These are phyloP conservation scores for Delia radicum DNA, from an alignment of 1,140 invertebrate species.

Conservation along the genomic window DNA sequence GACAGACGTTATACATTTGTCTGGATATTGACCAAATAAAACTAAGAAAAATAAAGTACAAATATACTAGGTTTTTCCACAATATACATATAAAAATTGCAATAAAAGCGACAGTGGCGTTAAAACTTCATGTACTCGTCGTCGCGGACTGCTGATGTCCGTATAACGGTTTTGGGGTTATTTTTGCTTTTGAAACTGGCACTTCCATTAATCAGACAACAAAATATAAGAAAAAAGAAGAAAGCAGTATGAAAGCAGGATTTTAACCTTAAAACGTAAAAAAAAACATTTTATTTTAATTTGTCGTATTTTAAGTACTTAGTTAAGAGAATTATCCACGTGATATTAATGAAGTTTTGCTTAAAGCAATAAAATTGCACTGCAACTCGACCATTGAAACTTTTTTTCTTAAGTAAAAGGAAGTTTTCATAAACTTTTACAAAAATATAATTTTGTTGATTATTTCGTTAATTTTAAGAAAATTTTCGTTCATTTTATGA, in stretches of 20 bases:
- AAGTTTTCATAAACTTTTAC: too few relatives aligned
- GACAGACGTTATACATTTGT: too few relatives aligned
- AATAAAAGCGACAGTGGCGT: neutral
- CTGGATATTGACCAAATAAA: neutral
- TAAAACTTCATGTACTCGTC: neutral
- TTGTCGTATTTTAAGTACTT: too few relatives aligned
- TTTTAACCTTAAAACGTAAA: neutral
- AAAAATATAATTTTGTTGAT: too few relatives aligned
- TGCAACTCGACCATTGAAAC: too few relatives aligned
- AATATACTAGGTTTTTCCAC: neutral
- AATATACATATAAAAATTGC: neutral
- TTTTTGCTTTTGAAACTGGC: constrained; percentile 6
- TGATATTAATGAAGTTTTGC: too few relatives aligned
- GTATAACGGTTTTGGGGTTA: neutral
- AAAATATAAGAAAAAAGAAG: neutral
- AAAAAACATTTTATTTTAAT: neutral
- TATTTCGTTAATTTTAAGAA: too few relatives aligned
- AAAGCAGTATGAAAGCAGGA: neutral
- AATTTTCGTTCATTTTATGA: too few relatives aligned
- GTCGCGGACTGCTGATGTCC: neutral
- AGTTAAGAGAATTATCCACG: too few relatives aligned
- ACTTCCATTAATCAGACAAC: constrained; percentile 21
- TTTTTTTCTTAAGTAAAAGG: too few relatives aligned
- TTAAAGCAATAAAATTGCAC: too few relatives aligned
- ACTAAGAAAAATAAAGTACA: neutral